Base-by-base conservation (phyloP, 2,113 vertebrate genomes). In the Sinosuthora webbiana region DNA sequence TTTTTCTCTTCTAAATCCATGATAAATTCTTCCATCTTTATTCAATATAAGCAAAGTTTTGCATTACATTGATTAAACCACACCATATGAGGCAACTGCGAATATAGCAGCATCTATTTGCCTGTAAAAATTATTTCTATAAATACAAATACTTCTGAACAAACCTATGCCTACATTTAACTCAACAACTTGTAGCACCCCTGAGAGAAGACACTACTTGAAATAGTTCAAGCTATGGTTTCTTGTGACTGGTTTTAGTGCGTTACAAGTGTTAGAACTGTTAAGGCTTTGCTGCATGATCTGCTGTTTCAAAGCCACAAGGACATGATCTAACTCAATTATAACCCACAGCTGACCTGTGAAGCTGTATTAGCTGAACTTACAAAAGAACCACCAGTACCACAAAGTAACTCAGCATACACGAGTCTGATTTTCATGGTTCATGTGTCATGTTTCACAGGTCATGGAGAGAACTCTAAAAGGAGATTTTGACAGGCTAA, bases 331-430 rank as follows among this genome's bases (percentile, higher is more conserved):
- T 87, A 91, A 96, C 55, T 94, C 89, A 83, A 71, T 91, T 93
- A 94, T 70, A 95, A 94, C 83, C 94, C 91, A 67, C 87, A 93
- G 86, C 53, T 95, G 94, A 95, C 88, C 94, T 94, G 78, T 86
- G 82, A 94, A 93, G 64, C 85, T 93, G 15, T 71, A 86, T 73
- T 86, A 95, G 79, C 59, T 92, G 95, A 87, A 95, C 64, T 78
- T 84, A 79, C 41, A 86, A 69, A 90, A 92, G 83, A 91, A 90
- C 64, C 90, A 83, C 52, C 18, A 76, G 69, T 55, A 83, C 79
- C 73, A 27, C 90, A 87, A 79, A 90, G 83, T 76, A 78, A 84
- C 69, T 86, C 45, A 9, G 44, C 25, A 11, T 68, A 71, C 33
- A 52, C 0, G 0, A 68, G 53, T 31, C 86, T 50, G 68, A 92